A percentile compares a stretch with the other conserved stretches of the same genome.
phyloP scores from a whole-genome alignment of 2,888 invertebrate genomes.

The Achlya flavicornis region DNA sequence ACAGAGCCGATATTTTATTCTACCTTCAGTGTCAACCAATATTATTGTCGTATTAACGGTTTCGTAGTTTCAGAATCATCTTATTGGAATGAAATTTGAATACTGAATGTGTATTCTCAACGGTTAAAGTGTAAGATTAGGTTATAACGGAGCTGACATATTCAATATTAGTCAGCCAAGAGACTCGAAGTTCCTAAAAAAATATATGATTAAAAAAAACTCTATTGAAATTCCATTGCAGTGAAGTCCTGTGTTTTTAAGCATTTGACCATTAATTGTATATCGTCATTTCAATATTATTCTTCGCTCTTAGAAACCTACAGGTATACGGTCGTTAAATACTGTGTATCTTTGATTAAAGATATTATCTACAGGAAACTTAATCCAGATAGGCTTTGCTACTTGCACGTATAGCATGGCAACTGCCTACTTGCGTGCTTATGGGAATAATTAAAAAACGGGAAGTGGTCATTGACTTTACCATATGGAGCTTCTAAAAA shows the following conservation, averaged over 20 bases:
- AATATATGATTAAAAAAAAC: too few relatives aligned
- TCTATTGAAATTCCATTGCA: too few relatives aligned
- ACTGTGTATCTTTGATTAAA: constrained; percentile 11
- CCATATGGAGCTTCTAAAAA: too few relatives aligned
- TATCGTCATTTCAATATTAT: not conserved
- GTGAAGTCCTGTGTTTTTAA: too few relatives aligned
- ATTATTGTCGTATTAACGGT: not conserved
- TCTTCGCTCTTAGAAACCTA: not conserved
- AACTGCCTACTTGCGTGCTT: not conserved
- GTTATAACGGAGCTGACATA: too few relatives aligned
- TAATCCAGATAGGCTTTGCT: constrained; percentile 10
- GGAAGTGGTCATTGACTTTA: not conserved
- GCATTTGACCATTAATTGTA: not conserved
- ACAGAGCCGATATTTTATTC: constrained; percentile 49
- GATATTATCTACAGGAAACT: constrained; percentile 13
- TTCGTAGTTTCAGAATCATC: not conserved
- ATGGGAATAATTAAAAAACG: not conserved
- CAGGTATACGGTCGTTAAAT: not conserved
- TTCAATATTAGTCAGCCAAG: too few relatives aligned
- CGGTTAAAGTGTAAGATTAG: too few relatives aligned
- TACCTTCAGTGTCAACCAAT: constrained; percentile 42
- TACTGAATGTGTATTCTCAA: too few relatives aligned
- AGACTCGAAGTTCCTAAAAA: too few relatives aligned
- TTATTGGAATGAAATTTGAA: too few relatives aligned
- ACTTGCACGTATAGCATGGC: constrained; percentile 3